Evolutionary conservation across 2,888 invertebrate genomes (phyloP), one percentile per base, ranked within the genome.

Genomic region (Lydus trimaculatus): DNA sequence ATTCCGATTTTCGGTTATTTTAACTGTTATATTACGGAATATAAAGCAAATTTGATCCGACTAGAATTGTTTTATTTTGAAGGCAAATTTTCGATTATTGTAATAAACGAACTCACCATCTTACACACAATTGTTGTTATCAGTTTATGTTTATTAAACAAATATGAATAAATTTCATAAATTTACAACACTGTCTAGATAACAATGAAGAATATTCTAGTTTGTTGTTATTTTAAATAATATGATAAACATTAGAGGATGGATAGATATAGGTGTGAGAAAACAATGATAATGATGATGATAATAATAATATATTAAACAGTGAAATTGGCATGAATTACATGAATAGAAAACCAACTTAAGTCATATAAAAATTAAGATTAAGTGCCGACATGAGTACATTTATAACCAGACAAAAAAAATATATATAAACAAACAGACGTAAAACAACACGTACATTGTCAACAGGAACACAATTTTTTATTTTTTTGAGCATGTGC

Each of bases 391-490:
- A 28, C 56, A n/a, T 15, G 56, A 56, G 56, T 56, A 28, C 25
- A 56, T 28, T n/a, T 56, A 56, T 15, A 62, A 52, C 52, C 48
- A 60, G 8, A 33, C 36, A 64, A 39, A 31, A 31, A 23, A 20
- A 63, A 23, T n/a, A n/a, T n/a, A n/a, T n/a, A n/a, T n/a, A n/a
- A n/a, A n/a, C n/a, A 28, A 23, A 58, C 23, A 58, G 2, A 31
- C 15, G 20, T 20, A 28, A 39, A 64, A 64, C 17, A 61, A 63
- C n/a, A 58, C 39, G 23, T 61, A 65, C 56, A 61, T 25, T 65
- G 67, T 81, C 77, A 80, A 75, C 80, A 81, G 17, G 79, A 73
- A 73, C 81, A 82, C 63, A 72, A 67, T 73, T 78, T 81, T 66
- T 73, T 75, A 64, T 67, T 67, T 65, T 71, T 67, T 62, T 76